A percentile compares a stretch with the other conserved stretches of the same genome.
These are phyloP conservation scores for Choristoneura fumiferana DNA, from an alignment of 1,140 invertebrate species.

Conservation along the genomic window DNA sequence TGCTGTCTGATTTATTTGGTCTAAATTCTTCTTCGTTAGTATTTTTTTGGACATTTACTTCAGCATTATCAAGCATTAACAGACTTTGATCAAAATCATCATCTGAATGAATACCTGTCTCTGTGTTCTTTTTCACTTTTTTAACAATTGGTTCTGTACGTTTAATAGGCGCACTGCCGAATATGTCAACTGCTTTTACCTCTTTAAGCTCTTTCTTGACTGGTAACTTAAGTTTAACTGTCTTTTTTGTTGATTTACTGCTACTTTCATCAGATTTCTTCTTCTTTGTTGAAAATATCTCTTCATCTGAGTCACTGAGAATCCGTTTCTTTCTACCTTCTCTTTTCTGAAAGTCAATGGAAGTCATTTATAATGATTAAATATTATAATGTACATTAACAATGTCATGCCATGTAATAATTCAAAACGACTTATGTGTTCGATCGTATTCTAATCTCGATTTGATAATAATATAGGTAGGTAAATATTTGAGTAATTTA, in stretches of 20 bases:
- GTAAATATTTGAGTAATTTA: too few relatives aligned
- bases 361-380: conserved; percentile 21
- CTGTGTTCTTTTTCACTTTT: conserved; percentile 64
- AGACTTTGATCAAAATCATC: conserved; percentile 84
- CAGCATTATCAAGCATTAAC: conserved; percentile 79
- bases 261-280: conserved; percentile 31
- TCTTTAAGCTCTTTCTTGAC: conserved; percentile 53
- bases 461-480: too few relatives aligned
- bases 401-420: conserved; percentile 1
- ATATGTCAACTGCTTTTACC: conserved; percentile 58
- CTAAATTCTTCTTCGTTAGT: conserved; percentile 22
- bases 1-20: conserved; percentile 12
- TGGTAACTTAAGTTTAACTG: conserved; percentile 34
- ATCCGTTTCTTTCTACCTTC: conserved; percentile 50
- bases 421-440: too few relatives aligned
- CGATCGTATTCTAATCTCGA: too few relatives aligned
- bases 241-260: conserved; percentile 19
- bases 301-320: conserved; percentile 62
- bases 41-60: conserved; percentile 34
- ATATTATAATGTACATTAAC: conserved; percentile 11
- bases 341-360: conserved; percentile 48
- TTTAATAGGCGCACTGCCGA: conserved; percentile 60
- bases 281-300: conserved; percentile 53
- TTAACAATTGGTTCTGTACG: conserved; percentile 66
- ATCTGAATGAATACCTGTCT: conserved; percentile 81